Evolutionary conservation across 2,888 invertebrate genomes (phyloP).

Genomic region (Ceratothoa steindachneri): DNA sequence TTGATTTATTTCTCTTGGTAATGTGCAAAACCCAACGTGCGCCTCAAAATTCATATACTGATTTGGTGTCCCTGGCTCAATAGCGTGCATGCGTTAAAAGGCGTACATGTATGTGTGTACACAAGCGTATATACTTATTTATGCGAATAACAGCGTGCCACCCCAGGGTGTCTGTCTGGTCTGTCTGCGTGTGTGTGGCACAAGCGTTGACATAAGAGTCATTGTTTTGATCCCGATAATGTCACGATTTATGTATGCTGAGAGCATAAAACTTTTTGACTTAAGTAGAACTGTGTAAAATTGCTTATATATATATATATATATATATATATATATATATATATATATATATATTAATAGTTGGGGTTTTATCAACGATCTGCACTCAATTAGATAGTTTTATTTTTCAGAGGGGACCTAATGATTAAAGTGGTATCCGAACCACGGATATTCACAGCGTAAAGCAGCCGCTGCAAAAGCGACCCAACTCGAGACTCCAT

Average conservation of each 20-base stretch:
- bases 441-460: no score
- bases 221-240: not conserved
- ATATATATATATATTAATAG: not conserved
- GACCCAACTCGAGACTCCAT: no score
- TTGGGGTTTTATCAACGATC: not conserved
- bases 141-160: no score
- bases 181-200: not conserved
- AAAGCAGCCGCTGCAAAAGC: no score
- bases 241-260: not conserved
- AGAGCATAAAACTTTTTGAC: not conserved
- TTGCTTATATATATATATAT: not conserved
- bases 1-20: not conserved
- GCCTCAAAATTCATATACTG: not conserved
- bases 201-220: not conserved
- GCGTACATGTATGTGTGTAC: no score
- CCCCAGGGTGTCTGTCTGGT: no score
- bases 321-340: conserved; percentile 7
- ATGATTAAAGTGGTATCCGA: no score
- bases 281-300: not conserved
- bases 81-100: not conserved
- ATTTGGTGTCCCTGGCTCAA: not conserved
- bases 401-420: not conserved
- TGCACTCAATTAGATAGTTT: not conserved
- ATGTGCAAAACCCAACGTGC: not conserved
- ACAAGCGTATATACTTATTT: no score